Evolutionary conservation across 2,113 vertebrate genomes (phyloP).

Genomic region (Seriola quinqueradiata): DNA sequence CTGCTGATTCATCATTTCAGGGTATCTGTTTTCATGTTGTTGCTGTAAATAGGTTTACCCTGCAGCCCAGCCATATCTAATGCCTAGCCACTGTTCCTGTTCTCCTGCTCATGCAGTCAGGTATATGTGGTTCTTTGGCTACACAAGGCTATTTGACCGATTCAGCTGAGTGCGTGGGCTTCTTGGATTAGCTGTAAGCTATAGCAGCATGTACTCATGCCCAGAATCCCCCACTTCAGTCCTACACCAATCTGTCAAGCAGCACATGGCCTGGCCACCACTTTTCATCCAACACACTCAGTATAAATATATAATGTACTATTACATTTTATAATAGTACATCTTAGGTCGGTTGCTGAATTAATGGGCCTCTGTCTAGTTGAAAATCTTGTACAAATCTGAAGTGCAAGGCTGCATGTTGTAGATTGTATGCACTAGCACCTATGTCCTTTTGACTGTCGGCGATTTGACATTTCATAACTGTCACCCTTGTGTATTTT

Average conservation of each 20-base stretch:
- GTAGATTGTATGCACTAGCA: background rate
- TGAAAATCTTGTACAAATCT: background rate
- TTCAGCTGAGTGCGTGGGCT: conserved; percentile 63
- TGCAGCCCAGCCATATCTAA: conserved; percentile 67
- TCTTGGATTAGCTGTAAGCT: conserved; percentile 64
- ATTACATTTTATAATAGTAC: conserved; percentile 4
- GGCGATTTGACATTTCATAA: background rate
- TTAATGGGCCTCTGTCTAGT: background rate
- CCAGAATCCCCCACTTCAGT: conserved; percentile 69
- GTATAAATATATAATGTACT: conserved; percentile 38
- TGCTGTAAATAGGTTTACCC: conserved; percentile 79
- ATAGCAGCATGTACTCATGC: conserved; percentile 50
- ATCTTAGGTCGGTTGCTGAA: background rate
- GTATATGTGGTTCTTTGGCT: conserved; percentile 63
- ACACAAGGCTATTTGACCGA: conserved; percentile 43
- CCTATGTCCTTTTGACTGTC: background rate
- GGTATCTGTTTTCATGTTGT: conserved; percentile 78
- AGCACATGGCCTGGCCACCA: conserved; percentile 50
- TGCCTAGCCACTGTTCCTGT: conserved; percentile 47
- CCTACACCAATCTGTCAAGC: conserved; percentile 77
- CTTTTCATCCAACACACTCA: conserved; percentile 33
- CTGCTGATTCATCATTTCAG: conserved; percentile 75
- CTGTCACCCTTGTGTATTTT: background rate
- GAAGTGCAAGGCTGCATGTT: background rate
- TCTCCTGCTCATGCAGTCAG: conserved; percentile 55